Evolutionary conservation across 1,140 invertebrate species (phyloP), one percentile per base, ranked within the genome.

Genomic region (Wasmannia auropunctata): DNA sequence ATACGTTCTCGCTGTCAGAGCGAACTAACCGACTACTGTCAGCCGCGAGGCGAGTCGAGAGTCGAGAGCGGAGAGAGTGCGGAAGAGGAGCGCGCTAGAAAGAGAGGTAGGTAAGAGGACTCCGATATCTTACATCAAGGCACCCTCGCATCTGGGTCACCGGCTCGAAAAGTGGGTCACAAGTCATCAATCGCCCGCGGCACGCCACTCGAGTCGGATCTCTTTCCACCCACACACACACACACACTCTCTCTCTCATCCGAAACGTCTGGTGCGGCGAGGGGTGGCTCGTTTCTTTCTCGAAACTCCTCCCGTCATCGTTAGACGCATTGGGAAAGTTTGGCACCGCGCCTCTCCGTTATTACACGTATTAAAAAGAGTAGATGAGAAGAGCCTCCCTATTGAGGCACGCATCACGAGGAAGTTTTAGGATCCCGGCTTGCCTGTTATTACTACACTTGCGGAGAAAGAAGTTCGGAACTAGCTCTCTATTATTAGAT

Each of bases 151-250:
- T 93, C 93, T 93, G 88, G 93, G 92, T 86, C 92, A 88, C 72
- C 22, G 81, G 89, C 76, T 81, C 91, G 79, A 90, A 91, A 94
- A 94, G 91, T 93, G 69, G 93, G 94, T 91, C 93, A 93, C 92
- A 86, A 94, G 92, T 93, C 92, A 92, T 94, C 94, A 93, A 94
- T 94, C 90, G 93, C 88, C 89, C 65, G 84, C 86, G 90, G 91
- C 93, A 90, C 88, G 87, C 89, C 74, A 65, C 83, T 90, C 76
- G 81, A 75, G 69, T 84, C 63, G 84, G 76, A 86, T 75, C 75
- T 88, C 89, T 46, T 86, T 70, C 88, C 70, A 8, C 70, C 25
- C 43, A 31, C 65, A n/a, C n/a, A n/a, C n/a, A n/a, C n/a, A n/a
- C n/a, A n/a, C n/a, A n/a, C n/a, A n/a, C n/a, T n/a, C n/a, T 65